A percentile compares a stretch with the other conserved stretches of the same genome.
phyloP scores from a whole-genome alignment of 1,140 invertebrate genomes.

The Calephelis virginiensis region DNA sequence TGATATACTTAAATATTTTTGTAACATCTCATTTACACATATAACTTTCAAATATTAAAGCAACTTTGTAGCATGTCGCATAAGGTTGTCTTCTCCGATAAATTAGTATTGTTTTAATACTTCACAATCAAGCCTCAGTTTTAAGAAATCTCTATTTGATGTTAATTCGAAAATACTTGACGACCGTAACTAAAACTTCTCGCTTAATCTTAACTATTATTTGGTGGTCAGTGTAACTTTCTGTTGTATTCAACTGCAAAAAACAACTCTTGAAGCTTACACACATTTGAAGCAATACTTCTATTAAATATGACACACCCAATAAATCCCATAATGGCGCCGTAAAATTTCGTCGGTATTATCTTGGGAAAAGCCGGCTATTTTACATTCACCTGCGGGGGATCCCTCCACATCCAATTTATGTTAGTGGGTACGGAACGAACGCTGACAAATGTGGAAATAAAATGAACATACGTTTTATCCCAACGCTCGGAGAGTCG shows the following conservation, averaged over 20 bases:
- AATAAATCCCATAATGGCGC: constrained; percentile 76
- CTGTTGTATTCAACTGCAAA: neutral
- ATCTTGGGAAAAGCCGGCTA: constrained; percentile 74
- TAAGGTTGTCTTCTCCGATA: no score
- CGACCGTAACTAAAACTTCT: no score
- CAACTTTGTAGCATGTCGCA: no score
- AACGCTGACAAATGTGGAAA: constrained; percentile 77
- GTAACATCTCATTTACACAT: no score
- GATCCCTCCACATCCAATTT: constrained; percentile 76
- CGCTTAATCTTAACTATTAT: no score
- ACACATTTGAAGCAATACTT: constrained; percentile 62
- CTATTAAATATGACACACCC: constrained; percentile 67
- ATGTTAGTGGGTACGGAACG: constrained; percentile 77
- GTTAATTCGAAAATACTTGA: no score
- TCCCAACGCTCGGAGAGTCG: constrained; percentile 62
- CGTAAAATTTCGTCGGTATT: constrained; percentile 75
- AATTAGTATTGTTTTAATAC: no score
- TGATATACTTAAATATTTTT: no score
- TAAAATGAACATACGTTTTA: constrained; percentile 78
- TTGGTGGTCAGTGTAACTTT: no score
- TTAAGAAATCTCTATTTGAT: no score
- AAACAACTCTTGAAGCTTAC: constrained; percentile 28
- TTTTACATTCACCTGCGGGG: constrained; percentile 77
- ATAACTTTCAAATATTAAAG: no score
- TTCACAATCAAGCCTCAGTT: no score